phyloP scores from a whole-genome alignment of 2,888 invertebrate genomes.

The Andrena dorsata region DNA sequence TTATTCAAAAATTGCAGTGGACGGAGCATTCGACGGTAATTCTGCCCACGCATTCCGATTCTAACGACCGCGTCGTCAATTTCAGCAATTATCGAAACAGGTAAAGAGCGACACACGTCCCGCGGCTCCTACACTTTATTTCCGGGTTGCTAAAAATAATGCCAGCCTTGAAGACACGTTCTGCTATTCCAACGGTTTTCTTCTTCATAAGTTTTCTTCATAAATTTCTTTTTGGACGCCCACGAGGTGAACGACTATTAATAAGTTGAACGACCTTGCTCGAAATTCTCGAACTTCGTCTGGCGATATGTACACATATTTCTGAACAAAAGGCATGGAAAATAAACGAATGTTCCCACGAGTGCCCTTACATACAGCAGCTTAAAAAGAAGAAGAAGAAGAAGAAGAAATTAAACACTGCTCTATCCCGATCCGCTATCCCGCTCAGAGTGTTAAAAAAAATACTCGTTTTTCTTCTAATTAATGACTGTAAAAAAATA shows the following conservation, averaged over 20 bases:
- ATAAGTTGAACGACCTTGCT: constrained; percentile 55
- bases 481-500: no score
- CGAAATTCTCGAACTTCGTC: constrained; percentile 28
- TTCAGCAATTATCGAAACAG: constrained; percentile 27
- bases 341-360: no score
- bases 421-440: neutral
- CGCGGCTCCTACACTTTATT: constrained; percentile 40
- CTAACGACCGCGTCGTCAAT: neutral
- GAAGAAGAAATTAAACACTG: no score
- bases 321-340: neutral
- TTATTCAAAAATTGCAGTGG: neutral
- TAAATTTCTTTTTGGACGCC: constrained; percentile 49
- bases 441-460: neutral
- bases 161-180: constrained; percentile 56
- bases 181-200: constrained; percentile 60
- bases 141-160: constrained; percentile 67
- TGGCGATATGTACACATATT: constrained; percentile 8
- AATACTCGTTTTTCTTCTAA: no score
- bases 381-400: neutral
- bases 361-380: neutral
- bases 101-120: constrained; percentile 24
- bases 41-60: neutral
- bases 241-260: constrained; percentile 57
- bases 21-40: neutral
- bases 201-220: constrained; percentile 53